phyloP scores from a whole-genome alignment of 2,888 invertebrate species.

The Drosophila infuscata region DNA sequence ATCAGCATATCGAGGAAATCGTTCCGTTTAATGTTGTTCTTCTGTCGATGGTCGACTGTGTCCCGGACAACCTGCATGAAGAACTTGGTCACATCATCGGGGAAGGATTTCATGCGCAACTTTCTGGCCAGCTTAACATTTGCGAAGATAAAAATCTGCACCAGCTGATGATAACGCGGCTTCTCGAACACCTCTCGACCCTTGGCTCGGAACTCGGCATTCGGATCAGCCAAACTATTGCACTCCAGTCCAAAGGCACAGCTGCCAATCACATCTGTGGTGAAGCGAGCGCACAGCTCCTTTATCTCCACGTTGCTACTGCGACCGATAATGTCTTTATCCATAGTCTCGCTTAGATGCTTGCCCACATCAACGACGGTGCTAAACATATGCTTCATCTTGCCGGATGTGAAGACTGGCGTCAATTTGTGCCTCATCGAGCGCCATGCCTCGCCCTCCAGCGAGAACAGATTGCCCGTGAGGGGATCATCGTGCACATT shows the following conservation, averaged over 20 bases:
- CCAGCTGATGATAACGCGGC: slow-evolving; percentile 50
- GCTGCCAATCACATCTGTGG: slow-evolving; percentile 86
- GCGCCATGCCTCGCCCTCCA: slow-evolving; percentile 85
- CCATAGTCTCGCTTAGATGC: slow-evolving; percentile 36
- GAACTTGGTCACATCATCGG: slow-evolving; percentile 70
- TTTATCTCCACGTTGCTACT: slow-evolving; percentile 83
- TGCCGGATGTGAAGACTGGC: slow-evolving; percentile 86
- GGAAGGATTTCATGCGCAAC: slow-evolving; percentile 60
- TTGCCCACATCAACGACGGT: slow-evolving; percentile 52
- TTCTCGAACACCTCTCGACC: slow-evolving; percentile 67
- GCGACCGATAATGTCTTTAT: not conserved
- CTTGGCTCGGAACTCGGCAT: slow-evolving; percentile 80
- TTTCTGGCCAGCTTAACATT: slow-evolving; percentile 62
- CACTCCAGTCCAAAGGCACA: slow-evolving; percentile 86
- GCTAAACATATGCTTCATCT: slow-evolving; percentile 85
- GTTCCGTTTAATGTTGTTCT: slow-evolving; percentile 82
- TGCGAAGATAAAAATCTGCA: slow-evolving; percentile 61
- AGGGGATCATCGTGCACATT: slow-evolving; percentile 83
- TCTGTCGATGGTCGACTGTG: slow-evolving; percentile 83
- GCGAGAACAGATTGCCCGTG: slow-evolving; percentile 76
- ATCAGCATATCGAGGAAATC: slow-evolving; percentile 86
- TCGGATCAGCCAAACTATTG: slow-evolving; percentile 84
- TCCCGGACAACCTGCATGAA: slow-evolving; percentile 84
- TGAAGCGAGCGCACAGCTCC: slow-evolving; percentile 85
- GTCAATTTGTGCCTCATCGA: slow-evolving; percentile 85